Base-by-base conservation (phyloP, 1,140 invertebrate species). In the Bombus confusus region DNA sequence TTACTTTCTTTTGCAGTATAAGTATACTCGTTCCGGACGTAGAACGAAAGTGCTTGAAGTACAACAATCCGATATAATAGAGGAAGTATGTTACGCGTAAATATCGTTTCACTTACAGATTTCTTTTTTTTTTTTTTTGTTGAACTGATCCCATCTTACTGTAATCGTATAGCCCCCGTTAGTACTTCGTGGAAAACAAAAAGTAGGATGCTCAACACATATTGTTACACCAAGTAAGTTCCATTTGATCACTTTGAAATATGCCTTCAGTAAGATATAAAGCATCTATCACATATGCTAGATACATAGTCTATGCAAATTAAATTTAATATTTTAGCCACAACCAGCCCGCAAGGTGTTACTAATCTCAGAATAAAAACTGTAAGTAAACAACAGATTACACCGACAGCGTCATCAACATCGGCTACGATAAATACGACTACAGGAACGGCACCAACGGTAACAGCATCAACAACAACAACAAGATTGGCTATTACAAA, bases 351-450 rank as follows among this genome's bases (percentile, higher is more conserved):
- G 25, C 93, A 91, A 88, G 86, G 83, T 47, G 88, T 92, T 9
- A 92, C 87, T 74, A 95, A 91, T 86, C 76, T 92, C 2, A 93
- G 90, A 86, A 92, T 94, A 88, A 95, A 95, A 91, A 90, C 90
- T 34, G 90, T 90, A 68, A 92, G n/a, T 90, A 91, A 84, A 31
- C 87, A 73, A 12, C 85, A 80, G 62, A 78, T 62, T 71, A n/a
- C 77, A 39, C 12, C 87, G 31, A 10, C 83, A 10, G 75, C 41
- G 71, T 75, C 87, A 13, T 78, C 92, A 91, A 81, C 72, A 6
- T 34, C 52, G 28, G 13, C 77, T 1, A 72, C 39, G 8, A 43
- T 80, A 34, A 73, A 34, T 47, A 47, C 77, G 0, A 72, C 64
- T n/a, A 39, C 83, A 9, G 68, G 57, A 64, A 78, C 75, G 15